phyloP scores from a whole-genome alignment of 1,140 invertebrate species.

The Philopotamus ludificatus region DNA sequence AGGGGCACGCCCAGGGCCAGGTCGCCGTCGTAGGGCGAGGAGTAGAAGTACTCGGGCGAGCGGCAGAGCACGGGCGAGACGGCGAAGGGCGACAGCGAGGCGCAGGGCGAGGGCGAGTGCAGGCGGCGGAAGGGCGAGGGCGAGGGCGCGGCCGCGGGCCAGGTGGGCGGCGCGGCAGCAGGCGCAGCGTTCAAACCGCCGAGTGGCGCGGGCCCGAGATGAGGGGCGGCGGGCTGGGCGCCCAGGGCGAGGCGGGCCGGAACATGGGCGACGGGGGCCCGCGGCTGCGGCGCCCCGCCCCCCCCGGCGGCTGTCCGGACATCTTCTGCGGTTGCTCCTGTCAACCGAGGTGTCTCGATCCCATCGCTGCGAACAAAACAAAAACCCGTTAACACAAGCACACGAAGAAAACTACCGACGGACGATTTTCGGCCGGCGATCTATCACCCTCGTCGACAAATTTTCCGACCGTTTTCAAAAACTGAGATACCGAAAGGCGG shows the following conservation, averaged over 20 bases:
- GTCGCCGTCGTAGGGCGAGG: constrained; percentile 61
- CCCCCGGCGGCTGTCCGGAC: constrained; percentile 58
- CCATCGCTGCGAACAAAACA: constrained; percentile 52
- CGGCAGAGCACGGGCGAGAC: constrained; percentile 58
- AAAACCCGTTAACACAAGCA: not conserved
- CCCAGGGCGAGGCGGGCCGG: constrained; percentile 64
- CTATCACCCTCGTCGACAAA: no score
- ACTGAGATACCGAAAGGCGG: no score
- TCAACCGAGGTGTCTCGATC: constrained; percentile 55
- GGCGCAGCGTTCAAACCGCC: constrained; percentile 40
- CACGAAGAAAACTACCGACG: no score
- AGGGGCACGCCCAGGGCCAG: constrained; percentile 68
- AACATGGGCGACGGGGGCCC: constrained; percentile 57
- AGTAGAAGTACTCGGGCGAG: constrained; percentile 64
- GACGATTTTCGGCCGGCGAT: no score
- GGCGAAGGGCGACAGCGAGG: constrained; percentile 54
- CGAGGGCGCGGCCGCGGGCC: constrained; percentile 45
- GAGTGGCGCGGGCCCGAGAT: constrained; percentile 59
- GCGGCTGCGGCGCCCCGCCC: constrained; percentile 51
- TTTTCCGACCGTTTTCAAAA: no score
- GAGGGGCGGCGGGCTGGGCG: constrained; percentile 61
- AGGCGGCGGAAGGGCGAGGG: constrained; percentile 47
- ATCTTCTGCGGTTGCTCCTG: constrained; percentile 55
- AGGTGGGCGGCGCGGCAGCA: constrained; percentile 53
- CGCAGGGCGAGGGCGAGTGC: constrained; percentile 52